These are phyloP conservation scores for Zapus hudsonius DNA, from an alignment of 2,113 vertebrate species.

Conservation along the genomic window DNA sequence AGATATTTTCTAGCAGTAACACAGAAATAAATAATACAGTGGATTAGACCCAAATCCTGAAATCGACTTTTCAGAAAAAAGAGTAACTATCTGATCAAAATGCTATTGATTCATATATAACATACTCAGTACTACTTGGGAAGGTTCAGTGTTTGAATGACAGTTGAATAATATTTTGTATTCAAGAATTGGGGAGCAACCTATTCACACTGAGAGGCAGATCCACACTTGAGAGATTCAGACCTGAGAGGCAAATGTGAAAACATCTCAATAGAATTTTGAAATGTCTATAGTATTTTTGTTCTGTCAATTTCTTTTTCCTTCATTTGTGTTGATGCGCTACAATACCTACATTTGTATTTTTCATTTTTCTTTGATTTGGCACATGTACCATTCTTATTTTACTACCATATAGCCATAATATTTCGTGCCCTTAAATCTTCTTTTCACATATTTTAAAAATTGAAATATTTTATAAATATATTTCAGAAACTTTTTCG, in stretches of 20 bases:
- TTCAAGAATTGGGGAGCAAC: neutral
- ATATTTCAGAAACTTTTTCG: neutral
- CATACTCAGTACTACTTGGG: neutral
- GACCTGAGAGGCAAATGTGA: neutral
- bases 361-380: neutral
- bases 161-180: neutral
- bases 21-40: neutral
- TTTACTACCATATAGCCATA: neutral
- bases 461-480: neutral
- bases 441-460: neutral
- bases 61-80: neutral
- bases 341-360: neutral
- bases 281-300: neutral
- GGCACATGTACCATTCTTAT: neutral
- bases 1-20: too few relatives aligned
- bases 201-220: too few relatives aligned
- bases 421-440: neutral
- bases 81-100: neutral
- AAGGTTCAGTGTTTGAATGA: neutral
- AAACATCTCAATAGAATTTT: neutral
- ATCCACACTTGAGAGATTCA: too few relatives aligned
- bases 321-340: neutral
- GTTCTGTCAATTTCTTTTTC: neutral
- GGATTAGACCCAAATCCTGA: neutral
- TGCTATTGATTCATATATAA: too few relatives aligned